These are phyloP conservation scores for Novumbra hubbsi DNA, from an alignment of 2,797 vertebrate species.

Conservation along the genomic window DNA sequence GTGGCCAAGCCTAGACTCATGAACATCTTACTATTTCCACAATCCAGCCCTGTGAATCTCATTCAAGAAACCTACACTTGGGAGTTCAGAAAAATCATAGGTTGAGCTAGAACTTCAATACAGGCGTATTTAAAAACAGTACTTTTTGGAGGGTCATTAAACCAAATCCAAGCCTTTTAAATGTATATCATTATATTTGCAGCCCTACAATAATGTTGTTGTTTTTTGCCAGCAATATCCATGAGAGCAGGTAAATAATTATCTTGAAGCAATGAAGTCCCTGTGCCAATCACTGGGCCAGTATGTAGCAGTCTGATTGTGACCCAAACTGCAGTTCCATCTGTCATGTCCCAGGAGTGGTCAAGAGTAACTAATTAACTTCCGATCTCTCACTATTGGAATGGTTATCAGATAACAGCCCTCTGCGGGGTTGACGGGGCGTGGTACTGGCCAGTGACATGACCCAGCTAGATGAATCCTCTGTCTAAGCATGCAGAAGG, in stretches of 20 bases:
- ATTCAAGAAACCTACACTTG: neutral
- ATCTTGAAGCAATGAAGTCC: neutral
- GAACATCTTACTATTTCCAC: too few species aligned
- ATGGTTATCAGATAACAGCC: neutral
- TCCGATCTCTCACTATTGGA: neutral
- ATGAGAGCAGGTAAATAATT: neutral
- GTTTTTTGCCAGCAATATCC: neutral
- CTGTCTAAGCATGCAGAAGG: neutral
- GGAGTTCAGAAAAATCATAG: neutral
- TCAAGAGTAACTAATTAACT: conserved; percentile 1
- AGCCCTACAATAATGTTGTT: neutral
- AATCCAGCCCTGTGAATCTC: too few species aligned
- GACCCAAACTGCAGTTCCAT: neutral
- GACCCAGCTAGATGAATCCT: conserved; percentile 17
- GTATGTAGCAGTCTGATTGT: neutral
- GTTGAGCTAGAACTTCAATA: neutral
- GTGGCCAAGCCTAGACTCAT: too few species aligned
- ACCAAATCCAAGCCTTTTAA: neutral
- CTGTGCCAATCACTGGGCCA: neutral
- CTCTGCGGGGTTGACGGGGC: neutral
- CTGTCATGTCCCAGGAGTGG: neutral
- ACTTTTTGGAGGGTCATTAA: neutral
- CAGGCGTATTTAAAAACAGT: neutral
- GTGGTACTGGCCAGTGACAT: neutral
- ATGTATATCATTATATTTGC: neutral